A percentile compares a stretch with the other conserved stretches of the same genome.
phyloP scores from a whole-genome alignment of 53 echinoderm and acorn worm species.

The Apostichopus leukothele region DNA sequence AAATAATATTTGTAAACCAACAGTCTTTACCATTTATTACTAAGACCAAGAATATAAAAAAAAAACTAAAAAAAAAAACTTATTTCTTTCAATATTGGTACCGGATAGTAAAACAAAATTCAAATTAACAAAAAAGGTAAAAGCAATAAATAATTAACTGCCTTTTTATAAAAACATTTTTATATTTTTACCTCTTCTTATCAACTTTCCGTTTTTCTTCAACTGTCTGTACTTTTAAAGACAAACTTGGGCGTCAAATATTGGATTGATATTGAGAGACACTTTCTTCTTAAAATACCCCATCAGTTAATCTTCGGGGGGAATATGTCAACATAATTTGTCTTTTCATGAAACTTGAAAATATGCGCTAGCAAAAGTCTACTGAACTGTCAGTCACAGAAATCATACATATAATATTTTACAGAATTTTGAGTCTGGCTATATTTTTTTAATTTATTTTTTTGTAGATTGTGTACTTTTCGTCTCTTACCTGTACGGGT shows the following conservation, averaged over 20 bases:
- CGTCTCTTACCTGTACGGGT: slow-evolving; percentile 12
- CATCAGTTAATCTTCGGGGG: not conserved
- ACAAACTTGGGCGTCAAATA: slow-evolving; percentile 6
- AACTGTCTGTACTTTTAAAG: slow-evolving; percentile 25
- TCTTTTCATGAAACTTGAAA: not conserved
- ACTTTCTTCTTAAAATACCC: not conserved
- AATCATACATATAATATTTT: not conserved
- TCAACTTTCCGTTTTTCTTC: slow-evolving; percentile 4
- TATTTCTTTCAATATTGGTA: too few relatives aligned
- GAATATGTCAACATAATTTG: not conserved
- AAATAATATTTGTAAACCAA: too few relatives aligned
- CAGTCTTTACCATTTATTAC: too few relatives aligned
- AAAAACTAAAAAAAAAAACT: too few relatives aligned
- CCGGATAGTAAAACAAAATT: too few relatives aligned
- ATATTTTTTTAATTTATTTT: not conserved
- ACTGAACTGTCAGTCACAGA: slow-evolving; percentile 21
- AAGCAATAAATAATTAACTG: too few relatives aligned
- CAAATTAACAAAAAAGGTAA: too few relatives aligned
- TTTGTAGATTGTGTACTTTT: slow-evolving; percentile 24
- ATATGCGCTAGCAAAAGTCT: not conserved
- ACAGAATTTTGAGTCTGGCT: not conserved
- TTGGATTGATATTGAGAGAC: not conserved
- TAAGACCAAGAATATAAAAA: too few relatives aligned
- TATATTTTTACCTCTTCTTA: too few relatives aligned
- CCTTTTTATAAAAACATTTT: too few relatives aligned